A percentile compares a stretch with the other conserved stretches of the same genome.
These are phyloP conservation scores for Drosophila biarmipes DNA, from an alignment of 1,140 invertebrate species.

Conservation along the genomic window DNA sequence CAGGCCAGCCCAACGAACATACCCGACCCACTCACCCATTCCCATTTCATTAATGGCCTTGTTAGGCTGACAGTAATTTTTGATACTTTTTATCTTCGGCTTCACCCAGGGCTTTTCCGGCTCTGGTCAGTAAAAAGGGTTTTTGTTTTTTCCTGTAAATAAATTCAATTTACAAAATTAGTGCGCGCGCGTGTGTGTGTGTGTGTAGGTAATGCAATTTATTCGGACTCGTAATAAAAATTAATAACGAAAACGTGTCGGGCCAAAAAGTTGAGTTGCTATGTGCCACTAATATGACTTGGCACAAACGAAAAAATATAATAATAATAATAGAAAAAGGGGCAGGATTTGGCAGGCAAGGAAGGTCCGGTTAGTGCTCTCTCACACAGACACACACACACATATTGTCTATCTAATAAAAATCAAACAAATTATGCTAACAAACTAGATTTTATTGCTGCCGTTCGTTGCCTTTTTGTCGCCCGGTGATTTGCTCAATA, in stretches of 20 bases:
- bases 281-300: conserved; percentile 73
- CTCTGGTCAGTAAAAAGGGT: conserved; percentile 27
- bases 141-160: conserved; percentile 38
- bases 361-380: conserved; percentile 20
- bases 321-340: conserved; percentile 29
- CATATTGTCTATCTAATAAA: conserved; percentile 74
- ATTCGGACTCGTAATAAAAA: conserved; percentile 78
- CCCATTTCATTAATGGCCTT: conserved; percentile 38
- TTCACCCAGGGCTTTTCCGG: background rate
- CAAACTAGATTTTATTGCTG: conserved; percentile 77
- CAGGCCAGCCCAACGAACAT: background rate
- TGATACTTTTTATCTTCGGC: conserved; percentile 11
- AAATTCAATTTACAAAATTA: conserved; percentile 77
- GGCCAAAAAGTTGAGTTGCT: conserved; percentile 18
- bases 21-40: background rate
- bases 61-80: conserved; percentile 25
- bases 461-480: conserved; percentile 36
- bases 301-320: conserved; percentile 54
- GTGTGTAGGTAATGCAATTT: conserved; percentile 68
- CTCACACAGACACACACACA: background rate
- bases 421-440: conserved; percentile 84
- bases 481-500: conserved; percentile 83
- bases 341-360: conserved; percentile 3
- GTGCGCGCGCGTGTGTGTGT: conserved; percentile 32
- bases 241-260: conserved; percentile 82